Evolutionary conservation across 37 sponge, comb jelly and placozoan species (phyloP).

Genomic region (Crambe crambe): DNA sequence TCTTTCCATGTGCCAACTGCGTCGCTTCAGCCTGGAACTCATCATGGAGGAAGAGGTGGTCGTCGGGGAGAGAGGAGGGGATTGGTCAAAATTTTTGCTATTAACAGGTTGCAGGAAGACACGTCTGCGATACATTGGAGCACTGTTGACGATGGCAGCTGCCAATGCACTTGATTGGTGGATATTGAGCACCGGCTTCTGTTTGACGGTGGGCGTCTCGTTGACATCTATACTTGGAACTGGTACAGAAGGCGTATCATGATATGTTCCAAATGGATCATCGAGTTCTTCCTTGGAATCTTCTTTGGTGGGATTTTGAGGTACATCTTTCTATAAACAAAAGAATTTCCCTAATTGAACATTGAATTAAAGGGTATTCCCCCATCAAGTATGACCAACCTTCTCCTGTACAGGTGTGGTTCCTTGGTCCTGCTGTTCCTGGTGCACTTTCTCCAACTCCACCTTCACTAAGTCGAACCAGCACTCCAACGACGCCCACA

Average conservation of each 20-base stretch:
- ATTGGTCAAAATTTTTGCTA: slow-evolving; percentile 13
- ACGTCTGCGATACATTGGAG: slow-evolving; percentile 49
- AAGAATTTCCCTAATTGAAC: too few relatives aligned
- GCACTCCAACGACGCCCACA: slow-evolving; percentile 73
- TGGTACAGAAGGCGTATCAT: background rate
- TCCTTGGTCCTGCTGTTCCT: background rate
- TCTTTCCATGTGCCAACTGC: slow-evolving; percentile 58
- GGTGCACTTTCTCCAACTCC: slow-evolving; percentile 44
- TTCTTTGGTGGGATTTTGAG: too few relatives aligned
- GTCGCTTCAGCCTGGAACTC: slow-evolving; percentile 16
- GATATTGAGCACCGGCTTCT: background rate
- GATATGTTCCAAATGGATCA: too few relatives aligned
- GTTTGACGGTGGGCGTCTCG: background rate
- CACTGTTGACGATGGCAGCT: slow-evolving; percentile 77
- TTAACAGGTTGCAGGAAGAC: slow-evolving; percentile 29
- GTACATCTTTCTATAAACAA: too few relatives aligned
- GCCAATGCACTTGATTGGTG: slow-evolving; percentile 42
- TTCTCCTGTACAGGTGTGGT: too few relatives aligned
- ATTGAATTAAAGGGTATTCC: too few relatives aligned
- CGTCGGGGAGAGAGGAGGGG: too few relatives aligned
- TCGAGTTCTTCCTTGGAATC: too few relatives aligned
- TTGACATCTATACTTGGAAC: too few relatives aligned
- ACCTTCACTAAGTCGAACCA: slow-evolving; percentile 83
- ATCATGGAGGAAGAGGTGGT: background rate
- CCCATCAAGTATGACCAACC: too few relatives aligned